These are phyloP conservation scores for Leucoraja erinaceus DNA, from an alignment of 2,113 vertebrate genomes.

Conservation along the genomic window DNA sequence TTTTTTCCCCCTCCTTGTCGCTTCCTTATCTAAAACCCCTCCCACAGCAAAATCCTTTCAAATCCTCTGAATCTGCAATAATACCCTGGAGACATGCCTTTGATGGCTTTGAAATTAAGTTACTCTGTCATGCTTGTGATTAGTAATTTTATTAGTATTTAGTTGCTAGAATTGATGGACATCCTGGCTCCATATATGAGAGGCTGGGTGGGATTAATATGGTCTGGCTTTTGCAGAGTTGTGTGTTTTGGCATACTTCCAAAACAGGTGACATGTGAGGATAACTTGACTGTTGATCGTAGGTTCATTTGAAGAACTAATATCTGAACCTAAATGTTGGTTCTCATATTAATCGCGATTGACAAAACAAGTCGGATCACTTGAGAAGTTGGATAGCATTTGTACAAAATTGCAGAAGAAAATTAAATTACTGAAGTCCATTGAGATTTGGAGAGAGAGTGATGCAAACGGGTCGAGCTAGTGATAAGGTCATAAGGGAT, in stretches of 20 bases:
- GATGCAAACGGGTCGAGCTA: neutral
- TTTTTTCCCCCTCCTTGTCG: neutral
- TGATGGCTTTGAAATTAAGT: slow-evolving; percentile 51
- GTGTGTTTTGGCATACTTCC: slow-evolving; percentile 50
- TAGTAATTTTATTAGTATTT: slow-evolving; percentile 30
- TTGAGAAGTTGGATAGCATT: neutral
- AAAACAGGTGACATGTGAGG: slow-evolving; percentile 50
- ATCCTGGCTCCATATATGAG: slow-evolving; percentile 42
- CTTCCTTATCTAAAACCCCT: neutral
- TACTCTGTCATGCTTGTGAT: slow-evolving; percentile 14
- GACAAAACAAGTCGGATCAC: neutral
- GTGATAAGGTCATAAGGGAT: too few relatives aligned
- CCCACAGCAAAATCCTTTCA: neutral
- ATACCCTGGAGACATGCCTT: slow-evolving; percentile 40
- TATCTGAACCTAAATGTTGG: neutral
- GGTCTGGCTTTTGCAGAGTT: slow-evolving; percentile 42
- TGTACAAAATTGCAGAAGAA: neutral
- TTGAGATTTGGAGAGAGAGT: neutral
- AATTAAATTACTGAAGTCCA: neutral
- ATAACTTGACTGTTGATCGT: slow-evolving; percentile 51
- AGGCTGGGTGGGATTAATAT: slow-evolving; percentile 43
- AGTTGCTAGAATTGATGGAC: slow-evolving; percentile 27
- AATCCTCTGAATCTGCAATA: neutral
- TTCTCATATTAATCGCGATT: neutral
- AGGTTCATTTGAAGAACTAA: slow-evolving; percentile 48